A percentile compares a stretch with the other conserved stretches of the same genome.
Conservation (phyloP, 2,113 vertebrate genomes). For the Hippocampus zosterae region DNA sequence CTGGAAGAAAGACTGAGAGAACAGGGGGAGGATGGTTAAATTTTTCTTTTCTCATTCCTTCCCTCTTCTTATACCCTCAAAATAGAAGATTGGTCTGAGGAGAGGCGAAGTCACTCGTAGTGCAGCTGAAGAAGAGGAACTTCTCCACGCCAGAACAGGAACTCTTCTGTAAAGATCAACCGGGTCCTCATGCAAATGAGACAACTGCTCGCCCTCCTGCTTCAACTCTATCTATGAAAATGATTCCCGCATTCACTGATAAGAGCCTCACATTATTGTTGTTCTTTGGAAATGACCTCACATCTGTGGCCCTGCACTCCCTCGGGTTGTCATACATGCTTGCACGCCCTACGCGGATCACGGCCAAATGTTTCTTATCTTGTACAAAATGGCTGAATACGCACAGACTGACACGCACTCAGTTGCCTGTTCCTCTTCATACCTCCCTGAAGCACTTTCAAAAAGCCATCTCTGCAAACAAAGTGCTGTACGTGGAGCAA, state of each 20-base stretch:
- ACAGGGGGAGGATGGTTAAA: conserved; percentile 55
- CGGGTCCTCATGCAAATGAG: conserved; percentile 54
- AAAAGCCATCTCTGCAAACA: too few species aligned
- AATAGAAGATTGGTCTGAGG: conserved; percentile 36
- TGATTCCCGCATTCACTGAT: conserved; percentile 33
- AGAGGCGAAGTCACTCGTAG: conserved; percentile 31
- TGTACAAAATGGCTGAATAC: background rate
- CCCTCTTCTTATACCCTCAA: conserved; percentile 35
- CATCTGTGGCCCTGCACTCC: conserved; percentile 14
- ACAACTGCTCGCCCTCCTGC: conserved; percentile 10
- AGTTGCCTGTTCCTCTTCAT: background rate
- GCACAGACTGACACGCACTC: background rate
- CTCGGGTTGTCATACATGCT: background rate
- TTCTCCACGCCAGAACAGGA: conserved; percentile 44
- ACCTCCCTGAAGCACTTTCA: background rate
- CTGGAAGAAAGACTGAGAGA: conserved; percentile 38
- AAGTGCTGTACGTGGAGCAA: too few species aligned
- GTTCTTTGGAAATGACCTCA: background rate
- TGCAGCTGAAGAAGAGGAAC: conserved; percentile 44
- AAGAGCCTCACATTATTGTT: conserved; percentile 6
- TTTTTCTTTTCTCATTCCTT: conserved; percentile 44
- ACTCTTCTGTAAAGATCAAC: conserved; percentile 31
- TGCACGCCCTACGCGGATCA: conserved; percentile 3
- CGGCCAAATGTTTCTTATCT: conserved; percentile 3
- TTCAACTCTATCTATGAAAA: conserved; percentile 50